These are phyloP conservation scores for Pterocles orientalis DNA, from an alignment of 2,113 vertebrate species.

Conservation along the genomic window DNA sequence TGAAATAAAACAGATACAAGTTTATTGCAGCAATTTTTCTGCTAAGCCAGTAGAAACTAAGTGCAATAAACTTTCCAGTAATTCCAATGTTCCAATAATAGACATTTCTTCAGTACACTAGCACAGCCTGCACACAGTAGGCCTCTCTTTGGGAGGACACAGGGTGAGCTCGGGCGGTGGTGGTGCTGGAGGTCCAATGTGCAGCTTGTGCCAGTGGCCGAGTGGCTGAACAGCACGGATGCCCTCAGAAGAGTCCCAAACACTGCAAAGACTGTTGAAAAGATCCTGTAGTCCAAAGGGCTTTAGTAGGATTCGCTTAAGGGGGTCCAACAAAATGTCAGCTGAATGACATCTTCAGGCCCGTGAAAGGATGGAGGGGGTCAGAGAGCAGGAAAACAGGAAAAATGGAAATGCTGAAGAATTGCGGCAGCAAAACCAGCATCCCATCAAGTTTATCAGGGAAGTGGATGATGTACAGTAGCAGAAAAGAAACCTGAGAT, in stretches of 20 bases:
- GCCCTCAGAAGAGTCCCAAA: not conserved
- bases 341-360: not conserved
- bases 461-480: not conserved
- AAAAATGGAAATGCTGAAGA: not conserved
- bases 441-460: not conserved
- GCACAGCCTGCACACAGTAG: not conserved
- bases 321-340: not conserved
- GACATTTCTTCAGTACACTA: not conserved
- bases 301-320: not conserved
- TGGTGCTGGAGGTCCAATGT: accelerated
- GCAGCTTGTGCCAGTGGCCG: not conserved
- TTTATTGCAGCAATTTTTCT: not conserved
- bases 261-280: not conserved
- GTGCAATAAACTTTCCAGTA: not conserved
- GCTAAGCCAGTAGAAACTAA: not conserved
- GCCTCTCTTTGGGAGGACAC: not conserved
- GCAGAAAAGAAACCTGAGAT: not conserved
- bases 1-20: not conserved
- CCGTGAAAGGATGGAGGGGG: not conserved
- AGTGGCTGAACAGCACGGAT: accelerated
- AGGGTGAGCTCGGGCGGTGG: not conserved
- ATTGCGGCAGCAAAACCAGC: not conserved
- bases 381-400: not conserved
- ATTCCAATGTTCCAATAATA: not conserved
- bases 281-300: not conserved